Conservation (phyloP, 2,113 vertebrate species). For the Hemicordylus capensis region DNA sequence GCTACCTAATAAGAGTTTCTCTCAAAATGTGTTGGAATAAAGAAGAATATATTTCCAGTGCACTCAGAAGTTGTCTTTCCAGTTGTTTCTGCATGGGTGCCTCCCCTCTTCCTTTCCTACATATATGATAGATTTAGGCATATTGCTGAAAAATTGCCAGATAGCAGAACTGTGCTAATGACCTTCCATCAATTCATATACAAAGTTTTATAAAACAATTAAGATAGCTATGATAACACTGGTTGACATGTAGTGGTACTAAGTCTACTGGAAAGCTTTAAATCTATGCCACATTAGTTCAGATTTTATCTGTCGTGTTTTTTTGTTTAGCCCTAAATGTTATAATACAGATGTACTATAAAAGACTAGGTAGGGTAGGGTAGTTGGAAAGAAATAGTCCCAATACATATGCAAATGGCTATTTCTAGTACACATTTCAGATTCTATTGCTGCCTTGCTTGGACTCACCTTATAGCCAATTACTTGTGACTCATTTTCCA, state of each 20-base stretch:
- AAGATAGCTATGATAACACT: not conserved
- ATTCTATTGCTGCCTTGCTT: not conserved
- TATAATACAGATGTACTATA: not conserved
- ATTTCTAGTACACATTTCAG: not conserved
- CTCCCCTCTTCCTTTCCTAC: too few relatives aligned
- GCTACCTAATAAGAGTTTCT: too few relatives aligned
- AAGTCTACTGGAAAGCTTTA: not conserved
- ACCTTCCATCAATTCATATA: not conserved
- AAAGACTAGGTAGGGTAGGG: not conserved
- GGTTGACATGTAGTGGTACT: not conserved
- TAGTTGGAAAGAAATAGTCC: not conserved
- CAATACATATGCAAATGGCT: not conserved
- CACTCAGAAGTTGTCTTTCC: too few relatives aligned
- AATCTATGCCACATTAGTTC: not conserved
- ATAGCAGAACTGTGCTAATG: not conserved
- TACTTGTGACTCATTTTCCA: constrained; percentile 93
- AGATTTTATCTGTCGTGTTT: not conserved
- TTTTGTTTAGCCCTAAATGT: not conserved
- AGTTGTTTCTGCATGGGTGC: too few relatives aligned
- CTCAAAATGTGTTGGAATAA: too few relatives aligned
- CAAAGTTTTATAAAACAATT: not conserved
- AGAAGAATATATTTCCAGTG: too few relatives aligned
- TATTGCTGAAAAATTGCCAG: too few relatives aligned
- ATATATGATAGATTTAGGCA: too few relatives aligned
- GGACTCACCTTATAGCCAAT: constrained; percentile 89